A percentile compares a stretch with the other conserved stretches of the same genome.
Evolutionary conservation across 37 sponge, comb jelly and placozoan genomes (phyloP).

Genomic region (Lycopodina hypogea): DNA sequence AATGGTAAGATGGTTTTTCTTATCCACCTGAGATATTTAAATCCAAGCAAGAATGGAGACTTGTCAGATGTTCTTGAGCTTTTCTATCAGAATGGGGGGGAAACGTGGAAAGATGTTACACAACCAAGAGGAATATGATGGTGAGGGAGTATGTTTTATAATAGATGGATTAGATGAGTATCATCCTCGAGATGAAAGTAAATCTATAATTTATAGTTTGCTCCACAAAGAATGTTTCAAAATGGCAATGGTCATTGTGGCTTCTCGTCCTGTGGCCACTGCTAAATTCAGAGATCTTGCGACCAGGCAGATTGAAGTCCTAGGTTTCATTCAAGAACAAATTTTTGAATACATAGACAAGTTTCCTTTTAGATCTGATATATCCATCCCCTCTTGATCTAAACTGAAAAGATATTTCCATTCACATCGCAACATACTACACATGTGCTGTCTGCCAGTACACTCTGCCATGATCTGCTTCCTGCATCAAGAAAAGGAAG

Average conservation of each 20-base stretch:
- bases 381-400: not conserved
- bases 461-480: slow-evolving; percentile 23
- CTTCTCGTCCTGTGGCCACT: slow-evolving; percentile 31
- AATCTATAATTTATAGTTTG: not conserved
- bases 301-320: slow-evolving; percentile 19
- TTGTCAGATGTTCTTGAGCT: not conserved
- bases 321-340: slow-evolving; percentile 15
- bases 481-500: not conserved
- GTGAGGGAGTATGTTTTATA: slow-evolving; percentile 5
- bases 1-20: not conserved
- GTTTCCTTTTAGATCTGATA: not conserved
- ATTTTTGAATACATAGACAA: slow-evolving; percentile 11
- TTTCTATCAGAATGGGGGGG: not conserved
- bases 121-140: not conserved
- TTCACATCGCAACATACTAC: slow-evolving; percentile 2
- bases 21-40: not conserved
- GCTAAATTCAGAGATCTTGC: not conserved
- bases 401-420: slow-evolving; percentile 5
- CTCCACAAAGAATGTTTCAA: not conserved
- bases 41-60: not conserved
- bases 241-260: not conserved
- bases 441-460: slow-evolving; percentile 40
- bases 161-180: slow-evolving; percentile 41
- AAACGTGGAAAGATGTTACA: not conserved
- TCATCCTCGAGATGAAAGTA: not conserved